A percentile compares a stretch with the other conserved stretches of the same genome.
Conservation (phyloP, 2,797 vertebrate species). For the Gadopsis bispinosus region DNA sequence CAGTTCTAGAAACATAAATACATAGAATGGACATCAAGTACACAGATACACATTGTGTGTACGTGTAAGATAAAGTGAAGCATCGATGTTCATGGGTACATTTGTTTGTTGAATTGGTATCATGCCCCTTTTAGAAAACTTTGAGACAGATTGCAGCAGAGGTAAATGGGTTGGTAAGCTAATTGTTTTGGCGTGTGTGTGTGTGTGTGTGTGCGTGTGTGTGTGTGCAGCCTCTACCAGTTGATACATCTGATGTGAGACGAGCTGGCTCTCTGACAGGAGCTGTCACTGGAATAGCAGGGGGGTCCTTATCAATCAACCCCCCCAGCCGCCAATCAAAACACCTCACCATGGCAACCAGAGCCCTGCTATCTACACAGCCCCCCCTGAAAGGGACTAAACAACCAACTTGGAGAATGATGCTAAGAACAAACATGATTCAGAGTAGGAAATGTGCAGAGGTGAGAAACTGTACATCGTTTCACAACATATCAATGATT, state of each 20-base stretch:
- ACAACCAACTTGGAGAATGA: constrained; percentile 10
- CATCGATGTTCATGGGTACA: neutral
- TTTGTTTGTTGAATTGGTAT: neutral
- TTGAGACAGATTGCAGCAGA: neutral
- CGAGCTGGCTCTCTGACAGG: constrained; percentile 83
- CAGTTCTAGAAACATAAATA: neutral
- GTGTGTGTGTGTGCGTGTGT: constrained; percentile 1
- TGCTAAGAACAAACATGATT: constrained; percentile 2
- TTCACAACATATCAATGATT: neutral
- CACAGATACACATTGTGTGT: neutral
- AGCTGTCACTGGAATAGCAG: constrained; percentile 86
- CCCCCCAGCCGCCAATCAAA: constrained; percentile 80
- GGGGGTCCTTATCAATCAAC: constrained; percentile 87
- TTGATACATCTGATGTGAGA: constrained; percentile 85
- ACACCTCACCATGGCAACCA: constrained; percentile 70
- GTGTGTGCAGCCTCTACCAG: constrained; percentile 60
- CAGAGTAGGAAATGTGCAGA: neutral
- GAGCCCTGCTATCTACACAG: constrained; percentile 72
- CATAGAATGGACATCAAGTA: neutral
- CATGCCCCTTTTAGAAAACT: neutral
- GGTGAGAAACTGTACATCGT: neutral
- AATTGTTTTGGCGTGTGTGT: constrained; percentile 23
- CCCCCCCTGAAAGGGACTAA: neutral
- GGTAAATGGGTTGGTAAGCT: neutral
- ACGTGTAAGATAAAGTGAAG: neutral